Percentiles rank a stretch among this genome's conserved stretches.
Evolutionary conservation across 1,140 invertebrate species (phyloP).

Genomic region (Leptinotarsa texana): DNA sequence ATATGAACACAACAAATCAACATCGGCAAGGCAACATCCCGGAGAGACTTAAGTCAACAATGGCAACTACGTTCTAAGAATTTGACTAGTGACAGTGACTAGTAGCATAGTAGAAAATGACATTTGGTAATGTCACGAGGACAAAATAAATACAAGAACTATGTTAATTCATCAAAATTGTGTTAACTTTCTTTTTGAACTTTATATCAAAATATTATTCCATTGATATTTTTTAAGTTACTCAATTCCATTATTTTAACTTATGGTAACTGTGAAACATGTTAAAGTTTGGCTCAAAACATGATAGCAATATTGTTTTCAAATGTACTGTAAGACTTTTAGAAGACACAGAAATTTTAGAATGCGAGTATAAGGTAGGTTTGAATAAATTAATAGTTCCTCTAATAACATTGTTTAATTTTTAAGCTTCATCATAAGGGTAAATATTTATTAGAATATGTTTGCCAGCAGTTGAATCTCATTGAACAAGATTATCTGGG

Average conservation of each 20-base stretch:
- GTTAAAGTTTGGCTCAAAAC: slow-evolving; percentile 78
- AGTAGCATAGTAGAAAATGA: neutral
- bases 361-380: slow-evolving; percentile 92
- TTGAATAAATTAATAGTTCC: neutral
- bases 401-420: neutral
- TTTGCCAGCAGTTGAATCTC: slow-evolving; percentile 91
- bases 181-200: neutral
- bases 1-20: too few relatives aligned
- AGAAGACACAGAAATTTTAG: slow-evolving; percentile 92
- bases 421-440: slow-evolving; percentile 91
- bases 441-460: slow-evolving; percentile 89
- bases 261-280: slow-evolving; percentile 56
- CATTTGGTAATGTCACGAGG: neutral
- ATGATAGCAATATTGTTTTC: slow-evolving; percentile 84
- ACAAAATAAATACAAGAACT: neutral
- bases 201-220: neutral
- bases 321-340: slow-evolving; percentile 92
- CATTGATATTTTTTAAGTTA: neutral
- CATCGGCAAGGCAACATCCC: too few relatives aligned
- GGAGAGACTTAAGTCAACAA: too few relatives aligned
- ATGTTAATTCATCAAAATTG: neutral
- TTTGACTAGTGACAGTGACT: too few relatives aligned
- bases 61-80: too few relatives aligned
- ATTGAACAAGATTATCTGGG: slow-evolving; percentile 98
- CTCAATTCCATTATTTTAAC: slow-evolving; percentile 19